A percentile compares a stretch with the other conserved stretches of the same genome.
These are phyloP conservation scores for Morinoia aosen DNA, from an alignment of 2,888 invertebrate species.

Conservation along the genomic window DNA sequence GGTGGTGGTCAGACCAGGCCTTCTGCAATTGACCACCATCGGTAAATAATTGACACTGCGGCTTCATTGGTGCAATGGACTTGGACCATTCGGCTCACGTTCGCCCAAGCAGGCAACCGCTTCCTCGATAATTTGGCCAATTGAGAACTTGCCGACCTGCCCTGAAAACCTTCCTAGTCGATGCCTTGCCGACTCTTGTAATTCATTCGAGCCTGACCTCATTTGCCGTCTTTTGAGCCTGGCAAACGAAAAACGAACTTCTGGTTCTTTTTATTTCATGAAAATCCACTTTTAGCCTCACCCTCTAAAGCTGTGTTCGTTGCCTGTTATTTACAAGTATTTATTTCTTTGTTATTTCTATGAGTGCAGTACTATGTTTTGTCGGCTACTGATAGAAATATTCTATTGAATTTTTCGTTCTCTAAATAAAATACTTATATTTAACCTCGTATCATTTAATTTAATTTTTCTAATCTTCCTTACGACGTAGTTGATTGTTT, in stretches of 20 bases:
- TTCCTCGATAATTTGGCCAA: conserved; percentile 51
- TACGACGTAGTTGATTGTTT: background rate
- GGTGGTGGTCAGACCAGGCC: background rate
- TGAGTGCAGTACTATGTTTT: background rate
- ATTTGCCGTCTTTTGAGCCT: background rate
- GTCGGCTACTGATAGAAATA: too few relatives aligned
- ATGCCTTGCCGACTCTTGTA: background rate
- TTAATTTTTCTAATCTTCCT: background rate
- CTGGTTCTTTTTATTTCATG: background rate
- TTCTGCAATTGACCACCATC: conserved; percentile 13
- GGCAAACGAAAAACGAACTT: background rate
- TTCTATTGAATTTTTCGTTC: too few relatives aligned
- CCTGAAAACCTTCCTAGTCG: conserved; percentile 16
- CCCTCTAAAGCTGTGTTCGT: background rate
- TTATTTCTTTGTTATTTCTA: background rate
- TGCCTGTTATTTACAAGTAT: background rate
- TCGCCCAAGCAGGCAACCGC: conserved; percentile 20
- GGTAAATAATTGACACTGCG: conserved; percentile 33
- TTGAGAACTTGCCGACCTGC: conserved; percentile 41
- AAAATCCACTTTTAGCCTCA: background rate
- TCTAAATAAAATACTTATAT: too few relatives aligned
- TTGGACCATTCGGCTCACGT: conserved; percentile 37
- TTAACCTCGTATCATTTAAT: background rate
- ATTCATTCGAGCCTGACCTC: conserved; percentile 22
- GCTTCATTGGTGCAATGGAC: conserved; percentile 30